These are phyloP conservation scores for Zaprionus camerounensis DNA, from an alignment of 1,140 invertebrate species.

Conservation along the genomic window DNA sequence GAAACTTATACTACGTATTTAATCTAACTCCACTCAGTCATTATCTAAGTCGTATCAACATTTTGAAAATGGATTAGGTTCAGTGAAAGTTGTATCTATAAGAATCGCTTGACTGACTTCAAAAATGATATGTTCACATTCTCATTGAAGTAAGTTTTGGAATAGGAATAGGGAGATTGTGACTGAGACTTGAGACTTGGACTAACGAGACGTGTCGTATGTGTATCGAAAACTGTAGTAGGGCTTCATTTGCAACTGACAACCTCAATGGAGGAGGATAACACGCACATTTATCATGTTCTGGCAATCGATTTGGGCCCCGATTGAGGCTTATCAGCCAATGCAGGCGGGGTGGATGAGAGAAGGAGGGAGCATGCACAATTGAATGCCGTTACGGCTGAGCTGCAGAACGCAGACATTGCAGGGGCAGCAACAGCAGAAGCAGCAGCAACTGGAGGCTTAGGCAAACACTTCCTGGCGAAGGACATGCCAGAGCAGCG, in stretches of 20 bases:
- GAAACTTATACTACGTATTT: too few species aligned
- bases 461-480: conserved; percentile 48
- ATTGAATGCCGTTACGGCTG: conserved; percentile 68
- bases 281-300: conserved; percentile 73
- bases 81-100: conserved; percentile 17
- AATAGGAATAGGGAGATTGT: background rate
- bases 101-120: background rate
- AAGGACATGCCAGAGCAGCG: conserved; percentile 35
- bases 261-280: conserved; percentile 68
- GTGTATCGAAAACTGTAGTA: conserved; percentile 30
- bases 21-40: background rate
- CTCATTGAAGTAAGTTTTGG: conserved; percentile 13
- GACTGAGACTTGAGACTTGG: conserved; percentile 1
- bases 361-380: conserved; percentile 54
- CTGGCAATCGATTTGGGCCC: conserved; percentile 72
- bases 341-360: conserved; percentile 23
- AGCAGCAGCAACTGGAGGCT: conserved; percentile 27
- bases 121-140: conserved; percentile 1
- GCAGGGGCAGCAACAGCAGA: background rate
- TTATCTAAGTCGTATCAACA: too few species aligned
- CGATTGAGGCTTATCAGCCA: conserved; percentile 75
- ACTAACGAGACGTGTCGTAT: conserved; percentile 28
- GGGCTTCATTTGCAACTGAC: conserved; percentile 73
- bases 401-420: background rate
- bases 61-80: too few species aligned